phyloP scores from a whole-genome alignment of 2,113 vertebrate species.

The Macaca fascicularis region T2T-MFA8v1.1 NC_088381.1:98097501-98098000 shows the following conservation, averaged over 20 bases:
- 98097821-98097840: background rate
- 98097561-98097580: slow-evolving; percentile 57
- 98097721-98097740: slow-evolving; percentile 51
- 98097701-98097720: slow-evolving; percentile 33
- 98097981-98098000: slow-evolving; percentile 26
- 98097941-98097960: slow-evolving; percentile 47
- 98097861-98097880: background rate
- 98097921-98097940: slow-evolving; percentile 33
- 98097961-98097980: slow-evolving; percentile 10
- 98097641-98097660: slow-evolving; percentile 51
- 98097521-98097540: slow-evolving; percentile 50
- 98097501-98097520: slow-evolving; percentile 54
- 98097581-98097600: slow-evolving; percentile 54
- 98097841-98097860: background rate
- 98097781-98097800: slow-evolving; percentile 26
- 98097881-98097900: background rate
- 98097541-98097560: slow-evolving; percentile 52
- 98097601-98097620: slow-evolving; percentile 54
- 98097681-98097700: slow-evolving; percentile 51
- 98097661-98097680: slow-evolving; percentile 65
- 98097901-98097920: background rate
- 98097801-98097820: slow-evolving; percentile 28
- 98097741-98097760: background rate
- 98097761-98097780: slow-evolving; percentile 28
- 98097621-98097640: slow-evolving; percentile 60